These are phyloP conservation scores for Anseranas semipalmata DNA, from an alignment of 2,113 vertebrate species.

Conservation along the genomic window DNA sequence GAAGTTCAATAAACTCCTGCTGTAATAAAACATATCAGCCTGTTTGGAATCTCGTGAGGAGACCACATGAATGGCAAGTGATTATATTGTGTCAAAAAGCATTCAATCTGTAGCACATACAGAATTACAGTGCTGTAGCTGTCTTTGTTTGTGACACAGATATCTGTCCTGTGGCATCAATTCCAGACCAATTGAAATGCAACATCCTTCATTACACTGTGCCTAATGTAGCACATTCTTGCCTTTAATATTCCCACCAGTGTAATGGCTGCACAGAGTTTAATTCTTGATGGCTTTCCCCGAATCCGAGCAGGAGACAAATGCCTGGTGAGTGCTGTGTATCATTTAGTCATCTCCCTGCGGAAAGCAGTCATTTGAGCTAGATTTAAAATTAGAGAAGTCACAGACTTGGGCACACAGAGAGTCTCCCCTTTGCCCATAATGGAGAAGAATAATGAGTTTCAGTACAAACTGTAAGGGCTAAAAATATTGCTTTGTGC, in stretches of 20 bases:
- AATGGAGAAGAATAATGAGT: slow-evolving; percentile 48
- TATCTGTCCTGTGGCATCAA: slow-evolving; percentile 20
- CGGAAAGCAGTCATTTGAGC: slow-evolving; percentile 17
- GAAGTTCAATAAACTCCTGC: not conserved
- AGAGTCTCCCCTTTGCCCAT: slow-evolving; percentile 44
- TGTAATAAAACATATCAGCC: not conserved
- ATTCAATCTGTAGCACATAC: not conserved
- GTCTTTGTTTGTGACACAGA: slow-evolving; percentile 28
- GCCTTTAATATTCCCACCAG: slow-evolving; percentile 45
- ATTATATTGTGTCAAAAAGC: not conserved
- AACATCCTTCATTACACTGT: slow-evolving; percentile 19
- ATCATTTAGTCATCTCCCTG: slow-evolving; percentile 56
- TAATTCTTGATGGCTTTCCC: slow-evolving; percentile 36
- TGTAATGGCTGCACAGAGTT: slow-evolving; percentile 26
- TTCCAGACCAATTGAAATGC: not conserved
- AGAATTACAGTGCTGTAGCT: not conserved
- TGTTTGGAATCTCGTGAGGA: not conserved
- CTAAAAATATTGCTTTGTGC: slow-evolving; percentile 68
- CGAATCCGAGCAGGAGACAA: slow-evolving; percentile 28
- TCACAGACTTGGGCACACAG: slow-evolving; percentile 37
- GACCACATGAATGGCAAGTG: not conserved
- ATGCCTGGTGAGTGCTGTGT: slow-evolving; percentile 1
- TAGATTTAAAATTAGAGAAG: slow-evolving; percentile 63
- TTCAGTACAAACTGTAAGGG: slow-evolving; percentile 48
- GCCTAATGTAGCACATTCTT: not conserved